These are phyloP conservation scores for Pantherophis vulpinus DNA, from an alignment of 2,797 vertebrate genomes.

Conservation along the genomic window DNA sequence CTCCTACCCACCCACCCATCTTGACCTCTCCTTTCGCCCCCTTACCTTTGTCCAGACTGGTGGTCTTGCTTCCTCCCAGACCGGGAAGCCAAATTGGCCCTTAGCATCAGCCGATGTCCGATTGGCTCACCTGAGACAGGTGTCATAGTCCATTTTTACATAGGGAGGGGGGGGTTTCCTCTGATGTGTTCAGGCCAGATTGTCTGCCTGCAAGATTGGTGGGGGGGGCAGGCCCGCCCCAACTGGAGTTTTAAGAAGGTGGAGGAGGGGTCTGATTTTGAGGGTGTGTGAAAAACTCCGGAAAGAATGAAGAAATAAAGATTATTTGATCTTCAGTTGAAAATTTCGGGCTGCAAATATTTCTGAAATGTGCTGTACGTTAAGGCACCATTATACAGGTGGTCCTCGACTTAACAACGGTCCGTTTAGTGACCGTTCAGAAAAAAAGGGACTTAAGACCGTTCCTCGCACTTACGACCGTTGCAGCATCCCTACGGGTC, in stretches of 20 bases:
- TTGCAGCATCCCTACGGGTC: too few species aligned
- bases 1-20: too few species aligned
- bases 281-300: neutral
- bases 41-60: neutral
- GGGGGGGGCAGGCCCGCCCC: neutral
- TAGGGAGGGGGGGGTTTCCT: neutral
- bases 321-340: neutral
- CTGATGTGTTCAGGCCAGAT: neutral
- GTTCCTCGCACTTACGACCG: too few species aligned
- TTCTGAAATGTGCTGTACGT: neutral
- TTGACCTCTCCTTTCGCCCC: too few species aligned
- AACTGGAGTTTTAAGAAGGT: neutral
- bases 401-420: too few species aligned
- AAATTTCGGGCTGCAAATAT: neutral
- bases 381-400: too few species aligned
- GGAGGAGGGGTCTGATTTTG: neutral
- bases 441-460: too few species aligned
- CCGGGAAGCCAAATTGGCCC: too few species aligned
- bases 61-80: neutral
- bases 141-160: slow-evolving; percentile 30
- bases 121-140: neutral
- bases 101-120: neutral
- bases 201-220: neutral
- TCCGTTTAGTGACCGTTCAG: too few species aligned
- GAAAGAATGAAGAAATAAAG: neutral